Percentiles rank a stretch among this genome's conserved stretches.
These are phyloP conservation scores for Acipenser oxyrinchus DNA, from an alignment of 2,797 vertebrate genomes.

Conservation along the genomic window DNA sequence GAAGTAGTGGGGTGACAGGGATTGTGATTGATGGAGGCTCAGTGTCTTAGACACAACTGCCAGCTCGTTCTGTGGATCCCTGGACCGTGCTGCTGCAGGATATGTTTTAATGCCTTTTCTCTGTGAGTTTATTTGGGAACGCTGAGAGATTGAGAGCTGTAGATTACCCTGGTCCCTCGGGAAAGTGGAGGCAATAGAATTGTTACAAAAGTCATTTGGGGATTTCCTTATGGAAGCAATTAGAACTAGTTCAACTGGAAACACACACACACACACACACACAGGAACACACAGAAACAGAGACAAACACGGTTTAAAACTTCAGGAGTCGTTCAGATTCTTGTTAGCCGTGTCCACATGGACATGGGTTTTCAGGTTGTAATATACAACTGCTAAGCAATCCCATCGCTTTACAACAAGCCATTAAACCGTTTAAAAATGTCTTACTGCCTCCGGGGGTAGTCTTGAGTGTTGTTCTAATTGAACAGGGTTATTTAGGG, in stretches of 20 bases:
- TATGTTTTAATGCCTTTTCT: not conserved
- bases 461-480: too few relatives aligned
- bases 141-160: not conserved
- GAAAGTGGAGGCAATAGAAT: not conserved
- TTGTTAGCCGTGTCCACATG: too few relatives aligned
- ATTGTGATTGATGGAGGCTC: not conserved
- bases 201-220: not conserved
- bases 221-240: conserved; percentile 1
- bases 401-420: too few relatives aligned
- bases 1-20: not conserved
- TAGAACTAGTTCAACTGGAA: not conserved
- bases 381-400: too few relatives aligned
- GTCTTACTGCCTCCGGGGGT: too few relatives aligned
- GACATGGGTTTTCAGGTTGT: too few relatives aligned
- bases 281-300: too few relatives aligned
- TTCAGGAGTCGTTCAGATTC: too few relatives aligned
- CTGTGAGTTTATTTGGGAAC: not conserved
- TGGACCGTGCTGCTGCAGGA: not conserved
- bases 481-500: too few relatives aligned
- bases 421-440: too few relatives aligned
- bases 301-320: too few relatives aligned
- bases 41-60: not conserved
- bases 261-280: too few relatives aligned
- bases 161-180: not conserved
- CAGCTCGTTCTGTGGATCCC: not conserved